Evolutionary conservation across 2,888 invertebrate genomes (phyloP).

Genomic region (Ormyrus labotus): DNA sequence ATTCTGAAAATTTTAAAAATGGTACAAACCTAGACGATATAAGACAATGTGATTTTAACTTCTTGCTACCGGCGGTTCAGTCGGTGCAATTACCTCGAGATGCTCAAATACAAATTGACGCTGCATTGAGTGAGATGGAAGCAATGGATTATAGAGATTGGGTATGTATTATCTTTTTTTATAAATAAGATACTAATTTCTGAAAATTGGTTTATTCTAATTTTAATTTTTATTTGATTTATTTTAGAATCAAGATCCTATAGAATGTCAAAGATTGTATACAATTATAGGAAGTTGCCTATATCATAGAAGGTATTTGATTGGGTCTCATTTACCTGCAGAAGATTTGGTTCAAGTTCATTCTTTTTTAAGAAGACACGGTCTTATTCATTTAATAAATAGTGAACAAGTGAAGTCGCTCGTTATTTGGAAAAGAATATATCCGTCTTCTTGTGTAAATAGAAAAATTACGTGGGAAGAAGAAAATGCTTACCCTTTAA

Average conservation of each 20-base stretch:
- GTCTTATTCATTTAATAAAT: slow-evolving; percentile 83
- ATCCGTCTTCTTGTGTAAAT: slow-evolving; percentile 77
- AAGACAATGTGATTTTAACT: slow-evolving; percentile 78
- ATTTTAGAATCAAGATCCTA: slow-evolving; percentile 84
- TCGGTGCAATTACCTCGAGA: slow-evolving; percentile 84
- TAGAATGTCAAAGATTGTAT: slow-evolving; percentile 85
- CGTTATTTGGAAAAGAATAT: slow-evolving; percentile 87
- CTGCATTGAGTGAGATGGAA: slow-evolving; percentile 92
- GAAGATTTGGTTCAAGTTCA: slow-evolving; percentile 86
- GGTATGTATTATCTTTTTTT: slow-evolving; percentile 65
- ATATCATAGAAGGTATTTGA: slow-evolving; percentile 82
- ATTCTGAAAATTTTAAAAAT: slow-evolving; percentile 49
- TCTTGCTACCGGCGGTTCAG: slow-evolving; percentile 81
- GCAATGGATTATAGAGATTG: slow-evolving; percentile 94
- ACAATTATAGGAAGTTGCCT: slow-evolving; percentile 82
- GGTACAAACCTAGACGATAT: slow-evolving; percentile 54
- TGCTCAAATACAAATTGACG: slow-evolving; percentile 88
- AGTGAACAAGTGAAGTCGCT: slow-evolving; percentile 83
- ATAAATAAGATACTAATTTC: neutral
- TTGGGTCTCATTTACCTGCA: slow-evolving; percentile 87
- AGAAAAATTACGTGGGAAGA: slow-evolving; percentile 64
- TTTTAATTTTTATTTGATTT: slow-evolving; percentile 62
- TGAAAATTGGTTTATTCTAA: neutral
- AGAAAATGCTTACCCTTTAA: slow-evolving; percentile 70
- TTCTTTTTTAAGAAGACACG: slow-evolving; percentile 85